Conservation (phyloP, 35 echinoderm and acorn worm genomes). For the Strongylocentrotus purpuratus region DNA sequence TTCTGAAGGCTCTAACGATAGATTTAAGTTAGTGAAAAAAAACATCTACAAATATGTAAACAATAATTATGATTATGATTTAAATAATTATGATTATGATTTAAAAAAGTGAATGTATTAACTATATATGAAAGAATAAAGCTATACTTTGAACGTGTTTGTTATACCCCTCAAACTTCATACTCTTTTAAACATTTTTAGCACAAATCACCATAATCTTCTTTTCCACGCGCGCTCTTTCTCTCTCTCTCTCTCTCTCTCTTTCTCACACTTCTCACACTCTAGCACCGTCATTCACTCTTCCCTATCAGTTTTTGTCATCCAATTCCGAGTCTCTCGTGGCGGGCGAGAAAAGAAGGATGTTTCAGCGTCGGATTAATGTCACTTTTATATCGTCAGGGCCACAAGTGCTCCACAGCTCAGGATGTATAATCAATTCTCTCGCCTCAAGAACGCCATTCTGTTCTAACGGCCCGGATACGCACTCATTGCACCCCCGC, state of each 20-base stretch:
- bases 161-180: too few species aligned
- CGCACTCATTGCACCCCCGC: not conserved
- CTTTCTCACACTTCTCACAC: not conserved
- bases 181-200: too few species aligned
- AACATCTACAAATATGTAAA: too few species aligned
- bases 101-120: too few species aligned
- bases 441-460: slow-evolving; percentile 17
- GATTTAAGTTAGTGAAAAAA: too few species aligned
- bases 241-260: slow-evolving; percentile 21
- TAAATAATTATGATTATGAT: too few species aligned
- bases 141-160: too few species aligned
- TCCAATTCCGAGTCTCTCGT: not conserved
- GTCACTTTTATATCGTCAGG: slow-evolving; percentile 20
- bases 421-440: slow-evolving; percentile 44
- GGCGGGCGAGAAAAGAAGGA: not conserved
- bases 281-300: not conserved
- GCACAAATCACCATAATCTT: not conserved
- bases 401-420: slow-evolving; percentile 30
- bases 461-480: not conserved
- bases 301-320: not conserved
- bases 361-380: slow-evolving; percentile 27
- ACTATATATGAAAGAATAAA: too few species aligned
- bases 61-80: too few species aligned
- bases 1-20: too few species aligned
- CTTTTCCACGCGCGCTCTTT: not conserved